Evolutionary conservation across 2,797 vertebrate species (phyloP), one percentile per base, ranked within the genome.

Genomic region (Sebastolobus altivelis): DNA sequence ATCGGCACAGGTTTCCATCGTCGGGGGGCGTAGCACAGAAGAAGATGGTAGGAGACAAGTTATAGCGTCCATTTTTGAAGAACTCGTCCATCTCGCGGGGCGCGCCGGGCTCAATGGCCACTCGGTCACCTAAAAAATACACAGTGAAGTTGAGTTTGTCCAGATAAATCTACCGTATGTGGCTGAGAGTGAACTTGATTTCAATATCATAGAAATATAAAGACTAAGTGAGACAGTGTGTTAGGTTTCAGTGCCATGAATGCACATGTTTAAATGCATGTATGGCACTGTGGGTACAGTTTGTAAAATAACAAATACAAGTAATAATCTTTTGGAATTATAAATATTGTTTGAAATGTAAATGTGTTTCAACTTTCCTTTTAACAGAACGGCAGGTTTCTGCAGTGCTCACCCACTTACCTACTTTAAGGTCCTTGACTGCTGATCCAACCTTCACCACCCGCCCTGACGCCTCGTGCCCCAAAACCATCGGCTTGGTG

Each of bases 1-100:
- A 99, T 81, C 95, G 92, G 85, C 97, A 98, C 43, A 99, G 86
- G 86, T 97, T 99, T 12, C 99, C 99, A 7, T 99, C 94, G 0
- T 99, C 97, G 0, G 98, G 99, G 1, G 99, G 98, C 0, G 98
- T 99, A 0, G 99, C 98, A 0, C 98, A 99, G 95, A 98, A 99
- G 92, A 98, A 99, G 73, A 99, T 96, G 61, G 95, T 95, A 0
- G 99, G 98, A 8, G 97, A 98, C 79, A 99, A 92, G 85, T 99
- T 99, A 81, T 99, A 99, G 12, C 94, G 95, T 7, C 99, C 98
- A 0, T 56, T 93, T 95, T 98, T 99, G 89, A 97, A 97, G 91
- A 95, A 99, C 72, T 99, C 97, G 8, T 99, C 98, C 22, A 79
- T 87, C 56, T 98, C 96, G 29, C 97, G 94, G 0, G 98, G 98